Evolutionary conservation across 2,113 vertebrate species (phyloP).

Genomic region (Artemisiospiza belli): DNA sequence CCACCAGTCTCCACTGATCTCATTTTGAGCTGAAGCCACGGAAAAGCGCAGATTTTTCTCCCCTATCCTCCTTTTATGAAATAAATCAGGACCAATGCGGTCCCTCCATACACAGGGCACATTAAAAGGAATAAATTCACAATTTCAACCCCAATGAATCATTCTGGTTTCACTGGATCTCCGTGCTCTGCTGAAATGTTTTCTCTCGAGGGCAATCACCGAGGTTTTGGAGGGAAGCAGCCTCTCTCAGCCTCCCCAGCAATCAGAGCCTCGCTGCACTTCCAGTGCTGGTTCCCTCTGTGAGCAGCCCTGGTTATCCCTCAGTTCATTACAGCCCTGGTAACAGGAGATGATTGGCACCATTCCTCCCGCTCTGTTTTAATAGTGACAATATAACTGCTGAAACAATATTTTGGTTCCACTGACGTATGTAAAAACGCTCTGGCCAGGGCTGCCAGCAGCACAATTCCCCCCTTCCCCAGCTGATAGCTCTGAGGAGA

Average conservation of each 20-base stretch:
- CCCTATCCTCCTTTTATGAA: background rate
- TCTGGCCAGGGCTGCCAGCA: background rate
- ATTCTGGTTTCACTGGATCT: background rate
- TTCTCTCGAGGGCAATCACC: background rate
- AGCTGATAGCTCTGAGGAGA: background rate
- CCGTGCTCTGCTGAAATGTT: background rate
- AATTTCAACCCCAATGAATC: background rate
- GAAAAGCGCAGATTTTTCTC: background rate
- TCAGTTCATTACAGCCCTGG: background rate
- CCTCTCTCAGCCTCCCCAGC: background rate
- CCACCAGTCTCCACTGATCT: background rate
- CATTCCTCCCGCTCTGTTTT: background rate
- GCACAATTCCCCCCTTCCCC: background rate
- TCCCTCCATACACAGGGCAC: background rate
- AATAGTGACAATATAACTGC: constrained; percentile 23
- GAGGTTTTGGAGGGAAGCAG: background rate
- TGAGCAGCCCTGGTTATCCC: background rate
- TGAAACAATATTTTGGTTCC: constrained; percentile 56
- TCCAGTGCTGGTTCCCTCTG: background rate
- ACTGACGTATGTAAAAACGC: background rate
- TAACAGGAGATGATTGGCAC: constrained; percentile 13
- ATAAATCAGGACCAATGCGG: background rate
- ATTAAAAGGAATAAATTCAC: background rate
- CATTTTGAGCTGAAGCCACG: background rate
- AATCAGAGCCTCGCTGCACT: background rate